These are phyloP conservation scores for Ammospiza caudacuta DNA, from an alignment of 2,113 vertebrate species.

Conservation along the genomic window DNA sequence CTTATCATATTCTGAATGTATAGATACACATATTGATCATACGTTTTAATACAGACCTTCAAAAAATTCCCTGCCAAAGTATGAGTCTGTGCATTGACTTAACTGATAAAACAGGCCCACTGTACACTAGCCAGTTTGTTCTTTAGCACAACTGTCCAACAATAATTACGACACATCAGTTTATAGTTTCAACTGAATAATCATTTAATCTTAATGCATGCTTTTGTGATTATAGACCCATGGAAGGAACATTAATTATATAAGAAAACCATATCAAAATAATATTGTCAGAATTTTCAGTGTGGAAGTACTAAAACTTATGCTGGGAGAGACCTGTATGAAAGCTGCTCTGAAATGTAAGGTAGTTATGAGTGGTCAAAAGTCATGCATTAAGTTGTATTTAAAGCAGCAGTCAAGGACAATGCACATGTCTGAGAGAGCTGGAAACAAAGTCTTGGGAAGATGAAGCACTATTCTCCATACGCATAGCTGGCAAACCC, in stretches of 20 bases:
- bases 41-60: not conserved
- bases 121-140: not conserved
- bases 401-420: not conserved
- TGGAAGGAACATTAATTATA: not conserved
- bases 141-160: not conserved
- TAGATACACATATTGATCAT: not conserved
- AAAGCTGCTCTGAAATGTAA: not conserved
- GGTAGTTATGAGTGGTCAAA: not conserved
- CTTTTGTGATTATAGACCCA: not conserved
- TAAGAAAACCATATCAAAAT: not conserved
- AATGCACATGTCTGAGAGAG: not conserved
- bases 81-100: not conserved
- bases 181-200: not conserved
- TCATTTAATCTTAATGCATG: not conserved
- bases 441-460: not conserved
- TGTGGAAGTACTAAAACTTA: not conserved
- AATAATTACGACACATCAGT: not conserved
- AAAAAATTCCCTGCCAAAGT: not conserved
- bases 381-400: not conserved
- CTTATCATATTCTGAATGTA: not conserved
- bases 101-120: not conserved
- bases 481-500: not conserved
- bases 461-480: not conserved
- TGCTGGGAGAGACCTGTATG: not conserved
- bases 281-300: not conserved